These are phyloP conservation scores for Antechinus flavipes DNA, from an alignment of 2,113 vertebrate species.

Conservation along the genomic window DNA sequence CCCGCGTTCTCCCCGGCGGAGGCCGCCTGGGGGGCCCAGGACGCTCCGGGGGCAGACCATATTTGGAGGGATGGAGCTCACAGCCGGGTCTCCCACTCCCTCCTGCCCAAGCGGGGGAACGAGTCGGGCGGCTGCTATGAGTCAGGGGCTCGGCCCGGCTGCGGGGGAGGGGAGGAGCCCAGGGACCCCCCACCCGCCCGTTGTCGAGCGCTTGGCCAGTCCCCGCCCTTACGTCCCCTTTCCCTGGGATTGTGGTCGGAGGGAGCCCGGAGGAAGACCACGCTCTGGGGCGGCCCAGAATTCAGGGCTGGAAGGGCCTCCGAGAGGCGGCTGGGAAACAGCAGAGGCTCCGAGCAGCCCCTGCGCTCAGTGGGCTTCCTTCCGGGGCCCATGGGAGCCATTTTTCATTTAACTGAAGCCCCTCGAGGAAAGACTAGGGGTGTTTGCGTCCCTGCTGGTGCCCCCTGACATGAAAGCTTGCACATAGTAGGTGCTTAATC, in stretches of 20 bases:
- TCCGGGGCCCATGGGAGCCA: background rate
- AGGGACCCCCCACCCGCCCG: too few relatives aligned
- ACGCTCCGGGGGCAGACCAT: background rate
- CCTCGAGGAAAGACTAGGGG: too few relatives aligned
- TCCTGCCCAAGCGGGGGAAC: background rate
- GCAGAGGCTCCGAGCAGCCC: too few relatives aligned
- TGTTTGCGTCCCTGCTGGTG: background rate
- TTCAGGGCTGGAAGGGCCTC: too few relatives aligned
- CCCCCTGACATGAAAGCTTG: background rate
- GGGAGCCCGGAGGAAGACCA: background rate
- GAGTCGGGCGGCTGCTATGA: background rate
- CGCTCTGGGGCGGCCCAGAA: too few relatives aligned
- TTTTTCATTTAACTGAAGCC: background rate
- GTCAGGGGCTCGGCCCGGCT: background rate
- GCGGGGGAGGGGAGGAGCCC: background rate
- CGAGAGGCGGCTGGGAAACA: too few relatives aligned
- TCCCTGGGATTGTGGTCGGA: background rate
- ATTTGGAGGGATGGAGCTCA: background rate
- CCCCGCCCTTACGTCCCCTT: background rate
- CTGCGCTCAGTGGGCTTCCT: background rate
- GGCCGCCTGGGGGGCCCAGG: too few relatives aligned
- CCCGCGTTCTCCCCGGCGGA: background rate
- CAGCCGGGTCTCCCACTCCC: background rate
- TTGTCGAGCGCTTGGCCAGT: background rate
- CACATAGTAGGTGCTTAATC: too few relatives aligned